These are phyloP conservation scores for Paedocypris micromegethes DNA, from an alignment of 2,797 vertebrate species.

Conservation along the genomic window DNA sequence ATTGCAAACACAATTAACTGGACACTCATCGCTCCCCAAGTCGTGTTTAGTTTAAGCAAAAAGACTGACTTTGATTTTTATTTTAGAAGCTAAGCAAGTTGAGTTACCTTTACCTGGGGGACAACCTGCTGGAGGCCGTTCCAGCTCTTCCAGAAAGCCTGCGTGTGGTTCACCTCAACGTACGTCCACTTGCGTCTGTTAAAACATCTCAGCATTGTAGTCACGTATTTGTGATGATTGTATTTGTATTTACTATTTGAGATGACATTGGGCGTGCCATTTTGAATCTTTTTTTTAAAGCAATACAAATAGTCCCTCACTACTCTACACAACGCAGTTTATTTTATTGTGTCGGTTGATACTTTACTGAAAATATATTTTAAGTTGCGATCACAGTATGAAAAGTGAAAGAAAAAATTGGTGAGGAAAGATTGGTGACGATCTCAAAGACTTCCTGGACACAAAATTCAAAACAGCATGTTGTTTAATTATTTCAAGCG, in stretches of 20 bases:
- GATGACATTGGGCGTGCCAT: no score
- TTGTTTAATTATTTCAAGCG: neutral
- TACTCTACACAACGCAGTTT: no score
- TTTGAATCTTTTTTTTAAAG: no score
- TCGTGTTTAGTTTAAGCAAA: slow-evolving; percentile 21
- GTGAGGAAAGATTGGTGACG: slow-evolving; percentile 59
- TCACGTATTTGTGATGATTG: neutral
- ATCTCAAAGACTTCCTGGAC: slow-evolving; percentile 34
- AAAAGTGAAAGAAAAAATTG: slow-evolving; percentile 43
- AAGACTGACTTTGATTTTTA: neutral
- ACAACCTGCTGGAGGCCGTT: slow-evolving; percentile 83
- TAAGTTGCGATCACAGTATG: neutral
- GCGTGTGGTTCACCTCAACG: slow-evolving; percentile 82
- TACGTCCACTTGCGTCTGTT: slow-evolving; percentile 49
- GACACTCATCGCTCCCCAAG: no score
- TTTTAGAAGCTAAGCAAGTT: slow-evolving; percentile 78
- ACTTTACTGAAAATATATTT: no score
- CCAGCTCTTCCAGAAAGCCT: slow-evolving; percentile 86
- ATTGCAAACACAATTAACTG: no score
- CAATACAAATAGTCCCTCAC: no score
- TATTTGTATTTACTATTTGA: neutral
- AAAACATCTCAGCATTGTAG: neutral
- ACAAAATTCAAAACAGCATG: slow-evolving; percentile 14
- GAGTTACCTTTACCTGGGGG: slow-evolving; percentile 83
- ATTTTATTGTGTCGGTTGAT: no score